A percentile compares a stretch with the other conserved stretches of the same genome.
These are phyloP conservation scores for Sphaeridia pumilis DNA, from an alignment of 2,888 invertebrate genomes.

Conservation along the genomic window DNA sequence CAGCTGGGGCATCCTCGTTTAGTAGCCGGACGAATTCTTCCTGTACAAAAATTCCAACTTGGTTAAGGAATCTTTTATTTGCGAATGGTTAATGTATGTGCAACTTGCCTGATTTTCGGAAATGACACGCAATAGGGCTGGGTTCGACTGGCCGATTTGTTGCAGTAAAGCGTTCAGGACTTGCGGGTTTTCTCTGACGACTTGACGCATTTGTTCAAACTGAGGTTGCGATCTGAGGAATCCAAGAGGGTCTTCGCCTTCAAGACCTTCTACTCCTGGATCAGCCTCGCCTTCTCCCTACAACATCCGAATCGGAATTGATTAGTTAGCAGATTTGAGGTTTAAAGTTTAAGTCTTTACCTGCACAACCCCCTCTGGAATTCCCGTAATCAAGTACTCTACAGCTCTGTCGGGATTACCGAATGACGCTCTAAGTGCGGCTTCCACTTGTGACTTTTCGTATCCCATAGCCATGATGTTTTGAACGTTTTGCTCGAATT, in stretches of 20 bases:
- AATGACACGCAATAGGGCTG: constrained; percentile 81
- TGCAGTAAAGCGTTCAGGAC: constrained; percentile 84
- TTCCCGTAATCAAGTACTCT: constrained; percentile 87
- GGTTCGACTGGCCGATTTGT: constrained; percentile 94
- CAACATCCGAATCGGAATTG: too few species aligned
- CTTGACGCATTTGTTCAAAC: constrained; percentile 87
- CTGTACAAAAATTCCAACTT: constrained; percentile 12
- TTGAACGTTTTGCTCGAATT: constrained; percentile 32
- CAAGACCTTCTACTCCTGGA: constrained; percentile 17
- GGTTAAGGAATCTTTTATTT: too few species aligned
- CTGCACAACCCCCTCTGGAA: constrained; percentile 49
- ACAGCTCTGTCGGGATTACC: constrained; percentile 97
- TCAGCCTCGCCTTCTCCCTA: too few species aligned
- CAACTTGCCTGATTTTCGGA: constrained; percentile 68
- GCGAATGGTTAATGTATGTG: too few species aligned
- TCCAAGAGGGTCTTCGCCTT: constrained; percentile 64
- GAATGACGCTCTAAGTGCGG: constrained; percentile 86
- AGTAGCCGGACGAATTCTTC: constrained; percentile 93
- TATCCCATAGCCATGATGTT: constrained; percentile 95
- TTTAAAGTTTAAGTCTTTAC: constrained; percentile 12
- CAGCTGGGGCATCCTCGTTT: constrained; percentile 55
- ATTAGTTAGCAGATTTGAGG: not conserved
- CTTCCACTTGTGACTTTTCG: constrained; percentile 56
- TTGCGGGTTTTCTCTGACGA: constrained; percentile 88
- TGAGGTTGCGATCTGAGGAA: constrained; percentile 88